phyloP scores from a whole-genome alignment of 1,140 invertebrate species.

The Diprion similis region DNA sequence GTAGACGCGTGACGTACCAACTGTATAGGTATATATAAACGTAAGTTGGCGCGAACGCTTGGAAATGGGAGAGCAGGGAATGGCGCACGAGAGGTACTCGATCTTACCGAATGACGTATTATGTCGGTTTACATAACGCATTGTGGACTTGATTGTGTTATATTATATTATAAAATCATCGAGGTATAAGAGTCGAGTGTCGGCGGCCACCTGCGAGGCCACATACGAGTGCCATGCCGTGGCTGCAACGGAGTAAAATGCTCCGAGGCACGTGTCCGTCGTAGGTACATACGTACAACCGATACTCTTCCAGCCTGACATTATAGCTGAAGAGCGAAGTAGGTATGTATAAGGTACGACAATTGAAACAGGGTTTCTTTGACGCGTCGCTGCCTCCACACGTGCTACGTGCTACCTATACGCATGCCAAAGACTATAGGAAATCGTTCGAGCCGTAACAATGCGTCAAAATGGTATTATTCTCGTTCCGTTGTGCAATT shows the following conservation, averaged over 20 bases:
- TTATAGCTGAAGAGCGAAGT: no score
- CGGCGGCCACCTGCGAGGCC: background rate
- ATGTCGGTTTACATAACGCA: background rate
- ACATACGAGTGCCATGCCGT: background rate
- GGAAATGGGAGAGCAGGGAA: background rate
- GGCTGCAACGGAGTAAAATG: background rate
- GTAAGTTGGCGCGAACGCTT: no score
- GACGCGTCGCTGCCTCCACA: no score
- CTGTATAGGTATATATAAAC: no score
- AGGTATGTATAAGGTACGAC: no score
- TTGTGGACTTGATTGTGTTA: background rate
- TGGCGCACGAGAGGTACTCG: background rate
- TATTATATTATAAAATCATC: conserved; percentile 4
- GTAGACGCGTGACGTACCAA: no score
- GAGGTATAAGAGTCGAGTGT: background rate
- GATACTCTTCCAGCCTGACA: background rate
- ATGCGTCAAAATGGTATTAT: background rate
- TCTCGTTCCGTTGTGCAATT: background rate
- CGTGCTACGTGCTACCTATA: background rate
- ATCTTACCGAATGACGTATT: background rate
- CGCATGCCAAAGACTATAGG: background rate
- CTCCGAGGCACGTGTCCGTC: background rate
- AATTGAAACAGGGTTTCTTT: no score
- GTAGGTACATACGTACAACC: background rate
- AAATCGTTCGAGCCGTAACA: background rate